Evolutionary conservation across 2,888 invertebrate species (phyloP).

Genomic region (Tachina grossa): DNA sequence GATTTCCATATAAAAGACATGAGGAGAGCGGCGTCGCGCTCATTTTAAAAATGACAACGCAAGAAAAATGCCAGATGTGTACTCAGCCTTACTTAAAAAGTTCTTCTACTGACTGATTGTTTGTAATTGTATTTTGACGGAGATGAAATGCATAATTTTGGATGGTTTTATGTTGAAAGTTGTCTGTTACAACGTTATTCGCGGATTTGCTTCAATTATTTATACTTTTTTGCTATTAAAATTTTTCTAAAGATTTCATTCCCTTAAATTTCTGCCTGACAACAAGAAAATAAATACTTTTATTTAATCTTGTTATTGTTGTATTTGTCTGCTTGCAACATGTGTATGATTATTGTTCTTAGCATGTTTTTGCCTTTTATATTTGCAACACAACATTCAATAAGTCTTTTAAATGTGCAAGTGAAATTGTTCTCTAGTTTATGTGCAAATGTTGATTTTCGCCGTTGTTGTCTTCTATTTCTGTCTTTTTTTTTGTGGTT

Average conservation of each 20-base stretch:
- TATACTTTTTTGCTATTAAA: too few relatives aligned
- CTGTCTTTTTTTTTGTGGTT: slow-evolving; percentile 20
- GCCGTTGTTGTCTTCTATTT: slow-evolving; percentile 10
- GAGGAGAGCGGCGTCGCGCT: too few relatives aligned
- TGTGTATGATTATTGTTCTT: slow-evolving; percentile 65
- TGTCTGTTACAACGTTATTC: too few relatives aligned
- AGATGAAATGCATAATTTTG: too few relatives aligned
- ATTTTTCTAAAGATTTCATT: background rate
- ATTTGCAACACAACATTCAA: slow-evolving; percentile 29
- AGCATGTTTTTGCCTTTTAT: slow-evolving; percentile 41
- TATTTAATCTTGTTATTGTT: slow-evolving; percentile 2
- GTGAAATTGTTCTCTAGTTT: slow-evolving; percentile 58
- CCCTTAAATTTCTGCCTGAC: background rate
- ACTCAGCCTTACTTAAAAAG: too few relatives aligned
- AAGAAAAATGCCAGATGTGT: too few relatives aligned
- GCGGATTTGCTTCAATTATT: too few relatives aligned
- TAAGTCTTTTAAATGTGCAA: slow-evolving; percentile 50
- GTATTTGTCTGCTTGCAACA: slow-evolving; percentile 54
- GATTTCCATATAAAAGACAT: too few relatives aligned
- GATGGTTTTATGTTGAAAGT: too few relatives aligned
- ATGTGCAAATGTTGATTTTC: slow-evolving; percentile 50
- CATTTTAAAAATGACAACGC: too few relatives aligned
- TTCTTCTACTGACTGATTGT: too few relatives aligned
- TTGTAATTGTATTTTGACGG: too few relatives aligned
- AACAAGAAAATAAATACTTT: slow-evolving; percentile 1